Evolutionary conservation across 2,113 vertebrate species (phyloP), one percentile per base, ranked within the genome.

Genomic region (Oreotrochilus melanogaster): DNA sequence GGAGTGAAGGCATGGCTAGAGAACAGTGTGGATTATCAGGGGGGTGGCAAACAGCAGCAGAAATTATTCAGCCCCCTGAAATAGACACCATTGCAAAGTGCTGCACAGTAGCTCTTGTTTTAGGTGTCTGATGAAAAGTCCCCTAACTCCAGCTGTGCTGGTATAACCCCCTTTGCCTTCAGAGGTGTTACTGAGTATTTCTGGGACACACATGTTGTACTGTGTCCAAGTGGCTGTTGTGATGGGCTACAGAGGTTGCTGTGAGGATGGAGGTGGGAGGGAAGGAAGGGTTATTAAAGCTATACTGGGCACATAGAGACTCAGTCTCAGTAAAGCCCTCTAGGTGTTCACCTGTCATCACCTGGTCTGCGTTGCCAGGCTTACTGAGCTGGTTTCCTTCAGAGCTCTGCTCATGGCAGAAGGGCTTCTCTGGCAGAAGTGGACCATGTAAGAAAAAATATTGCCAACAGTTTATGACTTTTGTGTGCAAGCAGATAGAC

Each of bases 41-140:
- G 13, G 13, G 4, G 22, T 24, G 8, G 19, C 0, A 1, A 78
- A 53, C 11, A 37, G 30, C 4, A 66, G 4, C 18, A 73, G 73
- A 84, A 78, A 73, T 30, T 0, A 48, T 73, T 65, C n/a, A 28
- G 8, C 17, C 10, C 0, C 1, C 27, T 42, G 42, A 79, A 76
- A 51, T 1, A 69, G 25, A 11, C 9, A 18, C 4, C 4, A 31
- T 18, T 60, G 14, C 30, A 70, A 88, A 47, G n/a, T 28, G 3
- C 4, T 43, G 23, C 17, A 17, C 11, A 17, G 30, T 48, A 85
- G 9, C 21, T 30, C 30, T 60, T 45, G 10, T 58, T 31, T 60
- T 28, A 25, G 9, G 12, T 16, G 5, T 25, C 15, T 42, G 48
- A 65, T 65, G 43, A 50, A 30, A 83, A 58, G 10, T 15, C 7